A percentile compares a stretch with the other conserved stretches of the same genome.
phyloP scores from a whole-genome alignment of 1,140 invertebrate genomes.

The Drosophila pseudoobscura region DNA sequence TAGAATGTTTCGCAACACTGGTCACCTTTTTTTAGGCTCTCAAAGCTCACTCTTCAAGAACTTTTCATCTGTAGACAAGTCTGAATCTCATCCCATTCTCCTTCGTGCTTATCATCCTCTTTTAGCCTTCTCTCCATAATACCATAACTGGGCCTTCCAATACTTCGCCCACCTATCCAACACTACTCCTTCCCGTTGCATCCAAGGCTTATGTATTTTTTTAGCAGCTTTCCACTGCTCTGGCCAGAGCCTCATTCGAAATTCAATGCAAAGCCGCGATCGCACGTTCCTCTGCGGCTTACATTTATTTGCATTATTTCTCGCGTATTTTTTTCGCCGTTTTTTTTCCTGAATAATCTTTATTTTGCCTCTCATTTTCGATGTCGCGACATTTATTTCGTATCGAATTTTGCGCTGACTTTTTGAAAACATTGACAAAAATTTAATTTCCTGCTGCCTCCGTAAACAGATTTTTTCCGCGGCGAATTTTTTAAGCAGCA shows the following conservation, averaged over 20 bases:
- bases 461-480: constrained; percentile 44
- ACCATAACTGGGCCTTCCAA: too few species aligned
- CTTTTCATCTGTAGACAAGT: too few species aligned
- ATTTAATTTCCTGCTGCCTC: constrained; percentile 53
- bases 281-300: constrained; percentile 68
- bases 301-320: constrained; percentile 58
- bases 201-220: constrained; percentile 1
- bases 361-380: constrained; percentile 40
- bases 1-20: too few species aligned
- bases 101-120: too few species aligned
- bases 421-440: constrained; percentile 49
- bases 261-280: constrained; percentile 67
- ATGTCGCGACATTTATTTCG: constrained; percentile 67
- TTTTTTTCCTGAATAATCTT: constrained; percentile 12
- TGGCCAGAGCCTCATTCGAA: constrained; percentile 36
- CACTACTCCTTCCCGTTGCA: background rate
- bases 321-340: constrained; percentile 37
- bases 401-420: constrained; percentile 36
- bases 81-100: too few species aligned
- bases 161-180: background rate
- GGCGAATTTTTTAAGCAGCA: constrained; percentile 36
- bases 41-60: too few species aligned
- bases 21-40: too few species aligned
- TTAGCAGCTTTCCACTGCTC: constrained; percentile 9
- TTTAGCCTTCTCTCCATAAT: too few species aligned